Conservation (phyloP, 2,113 vertebrate genomes). For the Syngnathus typhle region DNA sequence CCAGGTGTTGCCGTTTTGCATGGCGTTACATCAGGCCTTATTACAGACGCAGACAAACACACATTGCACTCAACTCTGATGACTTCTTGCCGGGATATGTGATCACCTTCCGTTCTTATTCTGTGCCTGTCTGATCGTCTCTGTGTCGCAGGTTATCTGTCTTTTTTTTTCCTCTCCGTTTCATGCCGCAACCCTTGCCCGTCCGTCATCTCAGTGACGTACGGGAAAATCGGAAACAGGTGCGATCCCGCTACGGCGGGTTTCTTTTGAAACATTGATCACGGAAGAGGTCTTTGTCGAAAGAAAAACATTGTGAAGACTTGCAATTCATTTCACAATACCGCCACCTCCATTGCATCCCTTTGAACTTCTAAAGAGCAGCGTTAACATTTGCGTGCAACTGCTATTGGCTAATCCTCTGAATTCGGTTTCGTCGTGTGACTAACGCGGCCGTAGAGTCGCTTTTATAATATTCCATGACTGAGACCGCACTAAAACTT, state of each 20-base stretch:
- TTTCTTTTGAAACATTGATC: not conserved
- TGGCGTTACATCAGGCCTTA: constrained; percentile 23
- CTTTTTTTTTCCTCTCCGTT: constrained; percentile 3
- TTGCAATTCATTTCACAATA: not conserved
- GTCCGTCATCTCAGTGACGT: not conserved
- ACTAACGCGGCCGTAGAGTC: too few species aligned
- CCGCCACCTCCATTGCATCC: not conserved
- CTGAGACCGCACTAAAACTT: too few species aligned
- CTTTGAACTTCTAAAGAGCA: constrained; percentile 16
- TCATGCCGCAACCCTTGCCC: constrained; percentile 21
- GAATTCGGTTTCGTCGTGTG: too few species aligned
- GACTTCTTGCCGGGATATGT: constrained; percentile 19
- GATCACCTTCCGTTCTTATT: constrained; percentile 4
- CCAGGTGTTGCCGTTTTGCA: constrained; percentile 25
- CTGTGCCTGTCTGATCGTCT: constrained; percentile 5
- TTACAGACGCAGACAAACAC: not conserved
- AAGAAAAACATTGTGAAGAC: not conserved
- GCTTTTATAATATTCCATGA: too few species aligned
- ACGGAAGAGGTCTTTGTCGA: not conserved
- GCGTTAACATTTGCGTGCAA: not conserved
- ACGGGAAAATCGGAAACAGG: not conserved
- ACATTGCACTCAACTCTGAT: constrained; percentile 4
- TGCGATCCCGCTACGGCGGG: not conserved
- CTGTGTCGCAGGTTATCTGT: constrained; percentile 22
- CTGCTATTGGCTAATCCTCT: too few species aligned